phyloP scores from a whole-genome alignment of 2,797 vertebrate genomes.

The Psittacula derbiana region DNA sequence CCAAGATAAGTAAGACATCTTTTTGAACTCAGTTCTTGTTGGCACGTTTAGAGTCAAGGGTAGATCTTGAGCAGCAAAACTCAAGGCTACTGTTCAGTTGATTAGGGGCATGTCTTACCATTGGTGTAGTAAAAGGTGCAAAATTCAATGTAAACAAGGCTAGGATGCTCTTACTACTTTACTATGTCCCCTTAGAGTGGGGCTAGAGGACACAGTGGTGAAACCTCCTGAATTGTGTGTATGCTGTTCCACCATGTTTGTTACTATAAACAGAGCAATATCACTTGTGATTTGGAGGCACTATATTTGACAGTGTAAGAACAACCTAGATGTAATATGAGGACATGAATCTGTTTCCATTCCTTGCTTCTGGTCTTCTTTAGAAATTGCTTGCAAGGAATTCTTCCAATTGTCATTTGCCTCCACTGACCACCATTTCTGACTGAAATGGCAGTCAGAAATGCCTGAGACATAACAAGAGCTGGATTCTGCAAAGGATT shows the following conservation, averaged over 20 bases:
- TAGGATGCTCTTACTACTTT: background rate
- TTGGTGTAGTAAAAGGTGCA: background rate
- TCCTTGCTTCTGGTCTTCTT: background rate
- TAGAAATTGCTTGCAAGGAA: background rate
- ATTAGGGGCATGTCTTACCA: accelerated
- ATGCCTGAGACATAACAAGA: background rate
- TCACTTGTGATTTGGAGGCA: background rate
- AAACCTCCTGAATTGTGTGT: background rate
- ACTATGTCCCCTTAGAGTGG: background rate
- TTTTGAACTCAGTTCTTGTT: background rate
- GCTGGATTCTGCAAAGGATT: background rate
- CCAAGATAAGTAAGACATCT: background rate
- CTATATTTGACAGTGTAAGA: background rate
- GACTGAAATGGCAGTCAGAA: background rate
- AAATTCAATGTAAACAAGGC: background rate
- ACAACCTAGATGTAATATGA: background rate
- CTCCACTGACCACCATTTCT: background rate
- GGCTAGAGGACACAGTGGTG: background rate
- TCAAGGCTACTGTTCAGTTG: background rate
- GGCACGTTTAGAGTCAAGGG: background rate
- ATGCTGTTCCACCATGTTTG: background rate
- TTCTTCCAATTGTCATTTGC: background rate
- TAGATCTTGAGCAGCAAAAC: background rate
- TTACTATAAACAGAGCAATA: background rate
- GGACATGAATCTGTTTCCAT: background rate